Conservation (phyloP, 2,797 vertebrate genomes). For the Centropyge bicolor region DNA sequence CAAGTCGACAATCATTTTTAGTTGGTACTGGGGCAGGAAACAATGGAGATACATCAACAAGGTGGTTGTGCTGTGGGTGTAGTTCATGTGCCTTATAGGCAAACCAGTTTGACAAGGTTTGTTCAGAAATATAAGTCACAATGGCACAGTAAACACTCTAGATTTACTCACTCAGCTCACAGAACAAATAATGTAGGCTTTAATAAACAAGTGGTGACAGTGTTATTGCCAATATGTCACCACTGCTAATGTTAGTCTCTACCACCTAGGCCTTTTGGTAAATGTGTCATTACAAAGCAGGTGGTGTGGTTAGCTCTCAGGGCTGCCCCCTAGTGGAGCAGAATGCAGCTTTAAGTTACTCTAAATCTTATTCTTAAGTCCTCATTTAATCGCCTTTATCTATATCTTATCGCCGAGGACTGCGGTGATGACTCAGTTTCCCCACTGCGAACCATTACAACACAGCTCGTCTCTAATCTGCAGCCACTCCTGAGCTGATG, state of each 20-base stretch:
- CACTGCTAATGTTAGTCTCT: background rate
- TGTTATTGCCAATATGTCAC: background rate
- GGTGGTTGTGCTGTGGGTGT: background rate
- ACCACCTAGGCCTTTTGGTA: too few species aligned
- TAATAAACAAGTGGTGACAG: too few species aligned
- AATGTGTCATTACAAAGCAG: background rate
- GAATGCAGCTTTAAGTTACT: background rate
- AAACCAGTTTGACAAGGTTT: background rate
- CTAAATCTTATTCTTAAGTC: background rate
- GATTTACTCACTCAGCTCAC: too few species aligned
- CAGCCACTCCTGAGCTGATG: slow-evolving; percentile 26
- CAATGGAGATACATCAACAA: background rate
- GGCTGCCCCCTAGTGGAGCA: background rate
- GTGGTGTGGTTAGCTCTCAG: background rate
- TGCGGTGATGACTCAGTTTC: slow-evolving; percentile 48
- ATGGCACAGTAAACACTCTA: background rate
- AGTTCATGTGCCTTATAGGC: background rate
- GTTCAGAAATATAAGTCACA: background rate
- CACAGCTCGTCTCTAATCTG: slow-evolving; percentile 46
- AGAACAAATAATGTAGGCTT: too few species aligned
- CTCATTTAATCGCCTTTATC: slow-evolving; percentile 37
- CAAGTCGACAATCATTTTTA: background rate
- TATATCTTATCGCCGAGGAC: slow-evolving; percentile 47
- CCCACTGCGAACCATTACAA: slow-evolving; percentile 21
- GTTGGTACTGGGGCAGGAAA: background rate